These are phyloP conservation scores for Hesperophylax magnus DNA, from an alignment of 1,140 invertebrate genomes.

Conservation along the genomic window DNA sequence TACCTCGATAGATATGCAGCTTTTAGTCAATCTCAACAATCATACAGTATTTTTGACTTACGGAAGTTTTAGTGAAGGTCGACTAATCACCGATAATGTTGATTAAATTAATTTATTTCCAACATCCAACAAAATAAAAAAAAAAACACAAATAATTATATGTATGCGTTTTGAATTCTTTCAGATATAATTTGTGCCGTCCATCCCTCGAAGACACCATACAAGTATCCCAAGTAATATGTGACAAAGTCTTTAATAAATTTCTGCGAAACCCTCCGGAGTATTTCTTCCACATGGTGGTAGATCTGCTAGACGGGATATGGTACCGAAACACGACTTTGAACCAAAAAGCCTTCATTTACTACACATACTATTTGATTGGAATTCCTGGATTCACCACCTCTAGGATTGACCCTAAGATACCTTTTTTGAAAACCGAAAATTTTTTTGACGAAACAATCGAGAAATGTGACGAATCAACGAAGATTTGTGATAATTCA, in stretches of 20 bases:
- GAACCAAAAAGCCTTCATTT: constrained; percentile 61
- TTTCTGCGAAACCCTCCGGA: constrained; percentile 66
- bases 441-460: no score
- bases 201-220: constrained; percentile 65
- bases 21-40: no score
- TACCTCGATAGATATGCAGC: no score
- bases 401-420: neutral
- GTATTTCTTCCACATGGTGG: constrained; percentile 68
- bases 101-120: no score
- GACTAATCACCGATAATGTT: no score
- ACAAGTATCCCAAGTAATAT: constrained; percentile 63
- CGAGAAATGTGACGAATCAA: neutral
- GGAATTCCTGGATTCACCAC: constrained; percentile 63
- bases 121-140: no score
- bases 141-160: no score
- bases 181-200: constrained; percentile 73
- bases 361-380: constrained; percentile 60
- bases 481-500: neutral
- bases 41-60: no score
- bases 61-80: no score
- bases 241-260: constrained; percentile 64
- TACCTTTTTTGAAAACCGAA: neutral
- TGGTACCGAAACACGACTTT: constrained; percentile 64
- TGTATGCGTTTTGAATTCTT: no score
- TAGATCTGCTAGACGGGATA: constrained; percentile 66